Percentiles rank a stretch among this genome's conserved stretches.
Conservation (phyloP, 2,888 invertebrate species). For the Cryptophagus acutangulus region DNA sequence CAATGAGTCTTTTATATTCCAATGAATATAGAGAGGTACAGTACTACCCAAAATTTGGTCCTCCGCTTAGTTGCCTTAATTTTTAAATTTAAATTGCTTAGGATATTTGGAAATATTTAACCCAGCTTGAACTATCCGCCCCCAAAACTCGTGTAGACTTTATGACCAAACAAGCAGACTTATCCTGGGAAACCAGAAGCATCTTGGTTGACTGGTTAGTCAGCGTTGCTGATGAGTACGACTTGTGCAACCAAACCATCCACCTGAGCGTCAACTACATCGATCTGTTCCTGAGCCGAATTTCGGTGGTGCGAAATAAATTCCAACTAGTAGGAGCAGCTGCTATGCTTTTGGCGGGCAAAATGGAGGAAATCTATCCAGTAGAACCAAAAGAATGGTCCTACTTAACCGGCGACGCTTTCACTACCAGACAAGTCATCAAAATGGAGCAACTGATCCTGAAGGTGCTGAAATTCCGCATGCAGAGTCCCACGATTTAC, state of each 20-base stretch:
- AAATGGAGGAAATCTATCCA: slow-evolving; percentile 44
- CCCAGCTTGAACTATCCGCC: slow-evolving; percentile 25
- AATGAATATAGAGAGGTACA: too few species aligned
- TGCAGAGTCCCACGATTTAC: slow-evolving; percentile 41
- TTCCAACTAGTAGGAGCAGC: slow-evolving; percentile 45
- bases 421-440: slow-evolving; percentile 37
- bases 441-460: slow-evolving; percentile 44
- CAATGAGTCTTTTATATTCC: too few species aligned
- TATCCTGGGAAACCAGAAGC: slow-evolving; percentile 38
- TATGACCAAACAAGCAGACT: slow-evolving; percentile 40
- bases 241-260: slow-evolving; percentile 39
- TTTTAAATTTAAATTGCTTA: slow-evolving; percentile 21
- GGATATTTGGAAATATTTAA: slow-evolving; percentile 37
- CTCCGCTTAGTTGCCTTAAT: too few species aligned
- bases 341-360: slow-evolving; percentile 44
- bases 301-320: slow-evolving; percentile 43
- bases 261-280: slow-evolving; percentile 42
- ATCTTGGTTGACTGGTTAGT: slow-evolving; percentile 44
- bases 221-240: slow-evolving; percentile 41
- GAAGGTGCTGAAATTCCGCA: slow-evolving; percentile 38
- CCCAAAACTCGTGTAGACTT: slow-evolving; percentile 35
- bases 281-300: slow-evolving; percentile 41
- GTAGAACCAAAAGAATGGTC: slow-evolving; percentile 41
- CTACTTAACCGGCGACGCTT: slow-evolving; percentile 40
- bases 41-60: slow-evolving; percentile 10